Base-by-base conservation (phyloP, 2,888 invertebrate species). In the Drosophila mettleri region DNA sequence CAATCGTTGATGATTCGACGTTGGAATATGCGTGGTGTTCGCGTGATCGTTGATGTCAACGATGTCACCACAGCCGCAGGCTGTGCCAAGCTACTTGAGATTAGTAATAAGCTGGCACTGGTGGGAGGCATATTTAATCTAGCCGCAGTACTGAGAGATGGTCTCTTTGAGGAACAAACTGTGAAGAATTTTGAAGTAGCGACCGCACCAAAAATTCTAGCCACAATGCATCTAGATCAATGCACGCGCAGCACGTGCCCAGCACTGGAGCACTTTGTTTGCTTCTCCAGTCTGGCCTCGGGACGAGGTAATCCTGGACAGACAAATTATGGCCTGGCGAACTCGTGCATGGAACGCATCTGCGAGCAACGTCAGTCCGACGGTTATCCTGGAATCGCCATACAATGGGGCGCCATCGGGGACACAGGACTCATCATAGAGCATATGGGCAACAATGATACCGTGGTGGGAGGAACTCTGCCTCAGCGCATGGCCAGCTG, bases 381-480 rank as follows among this genome's bases (percentile, higher is more conserved):
- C 84, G 98, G 98, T 29, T 94, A 98, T 78, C 98, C 98, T 27
- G 99, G 94, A 27, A 90, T 95, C 48, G 98, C 99, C 36, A 97
- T 99, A 84, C 99, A 99, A 93, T 99, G 99, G 99, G 99, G 99
- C 79, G 99, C 99, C 62, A 97, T 99, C 86, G 99, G 98, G 58
- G 99, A 99, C 92, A 98, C 98, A 33, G 99, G 99, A 45, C 94
- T 99, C 54, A 94, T 99, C 67, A 93, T 97, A 86, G 98, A 98
- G 87, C 96, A 95, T 45, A 96, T 98, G 95, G 97, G 97, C 52
- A 95, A 94, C 79, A 98, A 98, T 92, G 97, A 97, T 41, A 95
- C 96, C 0, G 97, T 97, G 83, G 96, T 99, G 73, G 98, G 98
- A 57, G 99, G 99, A 72, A 99, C 99, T 9, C 92, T 98, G 77